Conservation (phyloP, 2,113 vertebrate genomes). For the Anolis sagrei region DNA sequence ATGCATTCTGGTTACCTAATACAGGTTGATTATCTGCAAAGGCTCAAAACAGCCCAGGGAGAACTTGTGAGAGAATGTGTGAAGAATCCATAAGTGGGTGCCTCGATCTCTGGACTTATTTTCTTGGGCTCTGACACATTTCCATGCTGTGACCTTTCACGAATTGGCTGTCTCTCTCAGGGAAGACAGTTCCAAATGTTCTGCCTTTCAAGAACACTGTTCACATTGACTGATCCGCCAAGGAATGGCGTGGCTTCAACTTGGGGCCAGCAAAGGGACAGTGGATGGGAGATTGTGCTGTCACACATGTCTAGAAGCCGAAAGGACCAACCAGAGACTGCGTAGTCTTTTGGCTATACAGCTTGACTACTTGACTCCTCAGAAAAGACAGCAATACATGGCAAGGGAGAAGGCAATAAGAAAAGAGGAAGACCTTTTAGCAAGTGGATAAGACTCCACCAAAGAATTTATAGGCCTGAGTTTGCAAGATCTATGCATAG, state of each 20-base stretch:
- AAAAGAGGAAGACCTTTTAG: too few relatives aligned
- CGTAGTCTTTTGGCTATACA: too few relatives aligned
- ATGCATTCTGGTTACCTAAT: constrained; percentile 1
- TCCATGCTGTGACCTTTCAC: neutral
- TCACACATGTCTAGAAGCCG: too few relatives aligned
- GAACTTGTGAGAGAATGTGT: neutral
- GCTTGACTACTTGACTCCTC: too few relatives aligned
- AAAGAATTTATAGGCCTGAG: too few relatives aligned
- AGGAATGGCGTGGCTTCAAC: neutral
- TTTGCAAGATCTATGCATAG: too few relatives aligned
- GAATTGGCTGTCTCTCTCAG: neutral
- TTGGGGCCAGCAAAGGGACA: too few relatives aligned
- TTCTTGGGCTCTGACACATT: neutral
- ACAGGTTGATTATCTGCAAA: neutral
- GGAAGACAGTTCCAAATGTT: neutral
- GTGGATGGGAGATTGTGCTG: too few relatives aligned
- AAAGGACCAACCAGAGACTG: too few relatives aligned
- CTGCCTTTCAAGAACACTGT: neutral
- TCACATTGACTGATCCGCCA: neutral
- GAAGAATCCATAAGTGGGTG: neutral
- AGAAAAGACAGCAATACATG: too few relatives aligned
- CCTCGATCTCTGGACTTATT: neutral
- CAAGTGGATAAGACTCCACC: too few relatives aligned
- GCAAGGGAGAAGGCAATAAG: too few relatives aligned
- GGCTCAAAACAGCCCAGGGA: neutral